Evolutionary conservation across 1,140 invertebrate species (phyloP).

Genomic region (Drosophila fuyamai): DNA sequence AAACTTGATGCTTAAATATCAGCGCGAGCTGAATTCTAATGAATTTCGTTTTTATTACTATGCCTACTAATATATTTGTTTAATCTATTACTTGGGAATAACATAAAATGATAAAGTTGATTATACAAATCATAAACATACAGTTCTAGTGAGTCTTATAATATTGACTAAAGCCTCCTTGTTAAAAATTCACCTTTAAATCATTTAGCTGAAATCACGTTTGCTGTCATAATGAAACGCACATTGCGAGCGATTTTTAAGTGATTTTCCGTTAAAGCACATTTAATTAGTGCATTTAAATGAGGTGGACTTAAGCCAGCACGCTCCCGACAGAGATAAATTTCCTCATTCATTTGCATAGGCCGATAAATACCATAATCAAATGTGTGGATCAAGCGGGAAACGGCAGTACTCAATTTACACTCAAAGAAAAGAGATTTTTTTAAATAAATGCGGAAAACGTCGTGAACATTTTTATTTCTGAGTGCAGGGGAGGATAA

Average conservation of each 20-base stretch:
- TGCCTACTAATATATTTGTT: too few species aligned
- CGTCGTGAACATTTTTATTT: not conserved
- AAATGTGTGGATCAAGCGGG: conserved; percentile 16
- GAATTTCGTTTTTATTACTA: too few species aligned
- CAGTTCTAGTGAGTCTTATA: too few species aligned
- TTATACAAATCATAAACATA: too few species aligned
- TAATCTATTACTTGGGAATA: too few species aligned
- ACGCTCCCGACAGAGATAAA: not conserved
- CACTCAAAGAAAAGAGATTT: not conserved
- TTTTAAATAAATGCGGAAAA: not conserved
- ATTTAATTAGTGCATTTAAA: conserved; percentile 58
- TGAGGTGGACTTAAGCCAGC: conserved; percentile 30
- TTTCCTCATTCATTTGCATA: conserved; percentile 44
- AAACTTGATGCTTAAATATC: not conserved
- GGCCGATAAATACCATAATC: conserved; percentile 53
- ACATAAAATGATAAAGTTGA: too few species aligned
- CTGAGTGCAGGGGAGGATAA: not conserved
- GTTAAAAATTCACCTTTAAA: not conserved
- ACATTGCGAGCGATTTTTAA: not conserved
- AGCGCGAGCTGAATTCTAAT: too few species aligned
- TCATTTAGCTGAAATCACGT: not conserved
- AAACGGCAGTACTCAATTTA: not conserved
- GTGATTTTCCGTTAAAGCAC: conserved; percentile 22
- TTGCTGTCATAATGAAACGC: conserved; percentile 2
- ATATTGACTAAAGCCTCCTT: too few species aligned